Evolutionary conservation across 2,888 invertebrate species (phyloP), one percentile per base, ranked within the genome.

Genomic region (Ophion obscuratus): DNA sequence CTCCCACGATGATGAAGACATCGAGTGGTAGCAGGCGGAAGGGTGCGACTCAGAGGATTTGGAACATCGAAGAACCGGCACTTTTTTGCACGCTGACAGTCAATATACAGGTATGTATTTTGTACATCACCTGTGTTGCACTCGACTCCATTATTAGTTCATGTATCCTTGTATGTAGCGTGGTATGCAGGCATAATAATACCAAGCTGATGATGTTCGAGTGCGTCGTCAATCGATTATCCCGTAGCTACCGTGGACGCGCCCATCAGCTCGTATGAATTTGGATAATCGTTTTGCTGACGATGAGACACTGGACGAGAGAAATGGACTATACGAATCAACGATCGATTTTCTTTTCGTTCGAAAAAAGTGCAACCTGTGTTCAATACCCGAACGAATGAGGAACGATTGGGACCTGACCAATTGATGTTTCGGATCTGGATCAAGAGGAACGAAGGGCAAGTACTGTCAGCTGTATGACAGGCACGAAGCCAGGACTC

Each of bases 201-300:
- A 75, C 71, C 71, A 53, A 47, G 44, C 66, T 67, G 75, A 78
- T 85, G 74, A 85, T 75, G 74, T 70, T 75, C 24, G 68, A 81
- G 81, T 57, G 71, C 47, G 71, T 67, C 79, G 62, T 79, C 85
- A 76, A 76, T 76, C 71, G 64, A 82, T 82, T 85, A 80, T 82
- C 76, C 20, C 71, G 71, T 75, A 10, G 73, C 73, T 20, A 47
- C 14, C 47, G 14, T 10, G 10, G 47, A 47, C 24, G 62, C 74
- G 14, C 62, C 31, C 27, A 17, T 20, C 14, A 47, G 47, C 47
- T 47, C 47, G 47, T 47, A 14, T 47, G 14, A 47, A 47, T 47
- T 47, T 47, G 47, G 47, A 47, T 47, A 14, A 47, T 14, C 10
- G 47, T 47, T 47, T 47, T 7, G 47, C 47, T 10, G 47, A 14